Percentiles rank a stretch among this genome's conserved stretches.
Evolutionary conservation across 1,140 invertebrate genomes (phyloP).

Genomic region (Bombus waltoni): DNA sequence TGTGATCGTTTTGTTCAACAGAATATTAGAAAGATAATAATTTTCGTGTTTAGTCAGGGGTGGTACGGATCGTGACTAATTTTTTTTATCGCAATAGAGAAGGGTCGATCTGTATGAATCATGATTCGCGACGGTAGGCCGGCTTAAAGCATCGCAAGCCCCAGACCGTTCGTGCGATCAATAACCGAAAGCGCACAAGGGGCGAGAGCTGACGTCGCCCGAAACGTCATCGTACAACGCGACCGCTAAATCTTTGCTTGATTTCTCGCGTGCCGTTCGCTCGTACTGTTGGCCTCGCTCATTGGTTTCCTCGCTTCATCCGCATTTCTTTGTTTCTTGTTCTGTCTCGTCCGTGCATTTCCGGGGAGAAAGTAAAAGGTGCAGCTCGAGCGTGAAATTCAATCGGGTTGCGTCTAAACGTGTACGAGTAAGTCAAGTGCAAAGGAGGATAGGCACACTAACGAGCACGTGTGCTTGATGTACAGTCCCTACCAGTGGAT

Average conservation of each 20-base stretch:
- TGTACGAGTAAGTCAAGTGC: slow-evolving; percentile 37
- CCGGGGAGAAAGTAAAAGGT: background rate
- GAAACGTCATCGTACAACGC: slow-evolving; percentile 56
- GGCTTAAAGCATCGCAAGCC: slow-evolving; percentile 3
- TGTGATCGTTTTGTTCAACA: background rate
- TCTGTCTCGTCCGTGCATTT: background rate
- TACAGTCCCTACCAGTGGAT: slow-evolving; percentile 24
- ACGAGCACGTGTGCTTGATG: slow-evolving; percentile 56
- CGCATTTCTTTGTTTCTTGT: background rate
- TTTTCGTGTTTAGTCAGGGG: background rate
- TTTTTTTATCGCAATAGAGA: background rate
- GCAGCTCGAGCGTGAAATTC: slow-evolving; percentile 13
- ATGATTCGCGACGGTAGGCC: slow-evolving; percentile 38
- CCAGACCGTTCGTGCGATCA: slow-evolving; percentile 54
- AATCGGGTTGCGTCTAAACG: background rate
- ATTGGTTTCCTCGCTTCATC: background rate
- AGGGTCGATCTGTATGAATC: slow-evolving; percentile 49
- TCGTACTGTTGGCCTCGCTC: background rate
- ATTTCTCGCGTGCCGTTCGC: background rate
- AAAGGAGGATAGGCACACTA: slow-evolving; percentile 17
- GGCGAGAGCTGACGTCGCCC: slow-evolving; percentile 58
- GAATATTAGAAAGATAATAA: background rate
- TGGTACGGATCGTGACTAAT: background rate
- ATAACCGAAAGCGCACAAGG: slow-evolving; percentile 65
- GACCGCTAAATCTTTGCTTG: background rate